phyloP scores from a whole-genome alignment of 2,888 invertebrate genomes.

The Stenodema calcarata region DNA sequence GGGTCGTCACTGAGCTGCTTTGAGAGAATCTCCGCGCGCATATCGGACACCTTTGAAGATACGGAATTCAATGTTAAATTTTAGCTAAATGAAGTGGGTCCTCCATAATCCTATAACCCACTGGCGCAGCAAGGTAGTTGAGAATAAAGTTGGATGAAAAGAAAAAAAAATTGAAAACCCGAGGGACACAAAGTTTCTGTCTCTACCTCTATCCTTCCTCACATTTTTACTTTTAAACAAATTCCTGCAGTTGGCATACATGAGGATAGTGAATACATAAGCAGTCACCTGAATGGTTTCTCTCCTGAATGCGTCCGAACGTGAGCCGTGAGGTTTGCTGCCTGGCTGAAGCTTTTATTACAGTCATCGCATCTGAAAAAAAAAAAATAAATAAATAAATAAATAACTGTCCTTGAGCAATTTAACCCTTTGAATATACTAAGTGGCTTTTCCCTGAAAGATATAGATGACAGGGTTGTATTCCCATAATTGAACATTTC shows the following conservation, averaged over 20 bases:
- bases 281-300: conserved; percentile 79
- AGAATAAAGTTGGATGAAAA: no score
- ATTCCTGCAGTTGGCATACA: neutral
- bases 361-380: conserved; percentile 78
- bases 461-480: no score
- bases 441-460: no score
- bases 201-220: no score
- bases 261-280: neutral
- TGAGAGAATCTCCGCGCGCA: conserved; percentile 97
- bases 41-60: conserved; percentile 79
- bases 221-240: neutral
- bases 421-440: no score
- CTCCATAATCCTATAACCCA: no score
- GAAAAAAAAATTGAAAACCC: no score
- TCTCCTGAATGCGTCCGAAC: conserved; percentile 95
- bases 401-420: neutral
- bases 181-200: no score
- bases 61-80: neutral
- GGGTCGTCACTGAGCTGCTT: conserved; percentile 94
- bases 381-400: no score
- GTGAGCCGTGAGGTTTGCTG: conserved; percentile 97
- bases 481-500: no score
- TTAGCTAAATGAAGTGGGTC: neutral
- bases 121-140: no score
- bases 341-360: conserved; percentile 96